Evolutionary conservation across 35 echinoderm and acorn worm genomes (phyloP), one percentile per base, ranked within the genome.

Genomic region (Diadema setosum): DNA sequence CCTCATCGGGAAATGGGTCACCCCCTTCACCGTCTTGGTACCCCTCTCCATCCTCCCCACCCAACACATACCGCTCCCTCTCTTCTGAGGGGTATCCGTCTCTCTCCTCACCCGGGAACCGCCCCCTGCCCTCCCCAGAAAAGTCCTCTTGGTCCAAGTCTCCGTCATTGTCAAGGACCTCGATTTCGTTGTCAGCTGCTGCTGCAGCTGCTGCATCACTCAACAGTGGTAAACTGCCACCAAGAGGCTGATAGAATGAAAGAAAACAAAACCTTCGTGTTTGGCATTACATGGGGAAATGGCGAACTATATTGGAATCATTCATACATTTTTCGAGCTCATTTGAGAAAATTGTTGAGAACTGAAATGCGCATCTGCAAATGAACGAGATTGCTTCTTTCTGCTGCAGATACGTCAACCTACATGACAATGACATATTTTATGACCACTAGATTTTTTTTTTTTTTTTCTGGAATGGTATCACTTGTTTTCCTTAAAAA

Each of bases 181-280:
- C 36, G 73, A 78, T 78, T 44, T 26, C 73, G 37, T 78, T 26
- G 18, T 78, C 73, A n/a, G 48, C 48, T 15, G 73, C 73, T 3
- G 73, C 73, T 78, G 73, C 73, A 7, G 73, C 70, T n/a, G 70
- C 73, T 44, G 73, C 73, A 44, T 78, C 73, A n/a, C 73, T 78
- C n/a, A 78, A 23, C 73, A 78, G 44, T 23, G 73, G 73, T 41
- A 78, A 44, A n/a, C 73, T 78, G 7, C 73, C 73, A 44, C 73
- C 73, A 21, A 44, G 39, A 23, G 73, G 73, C 73, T 78, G 73
- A 14, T 41, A 43, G 17, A n/a, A n/a, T n/a, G n/a, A n/a, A n/a
- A n/a, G n/a, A n/a, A n/a, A n/a, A n/a, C n/a, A n/a, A n/a, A n/a
- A n/a, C n/a, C n/a, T n/a, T n/a, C n/a, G n/a, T n/a, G n/a, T n/a